Evolutionary conservation across 2,888 invertebrate genomes (phyloP), one percentile per base, ranked within the genome.

Genomic region (Artemia sinica): DNA sequence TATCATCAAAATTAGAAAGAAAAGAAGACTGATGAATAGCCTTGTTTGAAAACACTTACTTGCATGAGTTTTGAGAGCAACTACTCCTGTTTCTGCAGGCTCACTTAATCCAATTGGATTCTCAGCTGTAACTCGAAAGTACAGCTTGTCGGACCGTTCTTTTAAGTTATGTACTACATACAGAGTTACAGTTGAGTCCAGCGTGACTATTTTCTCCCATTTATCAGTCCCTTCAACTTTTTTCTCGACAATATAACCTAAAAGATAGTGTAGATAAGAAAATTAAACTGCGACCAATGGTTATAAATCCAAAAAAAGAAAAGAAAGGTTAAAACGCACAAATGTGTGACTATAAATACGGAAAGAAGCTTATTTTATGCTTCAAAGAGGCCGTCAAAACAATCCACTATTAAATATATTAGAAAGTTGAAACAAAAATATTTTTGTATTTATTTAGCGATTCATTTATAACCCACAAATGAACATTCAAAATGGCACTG

Each of bases 101-200:
- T 88, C 84, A 77, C 94, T 91, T 70, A 91, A 79, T 41, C 95
- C 96, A 72, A 89, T 83, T 69, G 85, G 84, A 78, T 96, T 96
- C 79, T 94, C 94, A 66, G 95, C 94, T 70, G 86, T 89, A 72
- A 95, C 88, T 76, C 92, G 84, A 81, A 95, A 92, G 74, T 87
- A 80, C 74, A 87, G 80, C 74, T 93, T 87, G 77, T 91, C 89
- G 71, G 87, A 87, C 76, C 86, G 88, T 75, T 90, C 90, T 76
- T 88, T 89, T 69, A 93, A 82, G 77, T 93, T 91, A 76, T 91
- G 89, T 70, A 91, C 82, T 70, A 87, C 87, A 76, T 89, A 87
- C 74, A 87, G 84, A 71, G 84, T 82, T 58, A 85, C 84, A 71
- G 84, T 84, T 11, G 89, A 84, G 74, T 89, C 88, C 66, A 92